Evolutionary conservation across 2,113 vertebrate species (phyloP).

Genomic region (Oreochromis aureus): DNA sequence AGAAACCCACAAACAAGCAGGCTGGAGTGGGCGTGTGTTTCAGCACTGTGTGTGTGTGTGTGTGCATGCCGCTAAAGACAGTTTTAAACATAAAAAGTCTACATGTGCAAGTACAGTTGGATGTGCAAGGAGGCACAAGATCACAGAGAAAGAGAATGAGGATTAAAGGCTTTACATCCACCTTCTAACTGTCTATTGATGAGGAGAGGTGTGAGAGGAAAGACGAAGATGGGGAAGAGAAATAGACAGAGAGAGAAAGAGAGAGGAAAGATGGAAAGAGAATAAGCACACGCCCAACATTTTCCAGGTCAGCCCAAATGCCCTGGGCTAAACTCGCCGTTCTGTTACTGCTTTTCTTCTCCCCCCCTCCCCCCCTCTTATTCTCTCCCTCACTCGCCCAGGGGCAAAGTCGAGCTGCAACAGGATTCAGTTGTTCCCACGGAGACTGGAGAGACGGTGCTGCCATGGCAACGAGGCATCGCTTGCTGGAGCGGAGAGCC

Average conservation of each 20-base stretch:
- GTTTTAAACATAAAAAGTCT: neutral
- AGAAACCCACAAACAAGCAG: constrained; percentile 40
- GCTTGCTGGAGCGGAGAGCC: constrained; percentile 55
- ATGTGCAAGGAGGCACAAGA: neutral
- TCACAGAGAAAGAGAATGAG: neutral
- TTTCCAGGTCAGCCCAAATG: constrained; percentile 67
- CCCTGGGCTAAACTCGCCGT: constrained; percentile 52
- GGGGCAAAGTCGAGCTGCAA: constrained; percentile 70
- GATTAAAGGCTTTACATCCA: neutral
- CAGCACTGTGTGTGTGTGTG: neutral
- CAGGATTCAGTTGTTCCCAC: constrained; percentile 75
- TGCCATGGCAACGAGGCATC: constrained; percentile 74
- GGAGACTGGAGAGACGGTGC: constrained; percentile 71
- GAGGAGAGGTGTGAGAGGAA: neutral
- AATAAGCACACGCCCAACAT: constrained; percentile 49
- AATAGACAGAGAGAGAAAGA: neutral
- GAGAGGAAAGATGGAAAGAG: neutral
- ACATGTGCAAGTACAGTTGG: neutral
- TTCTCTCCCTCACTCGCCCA: constrained; percentile 18
- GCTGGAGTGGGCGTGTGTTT: neutral
- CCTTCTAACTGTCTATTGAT: constrained; percentile 7
- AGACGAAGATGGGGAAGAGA: neutral
- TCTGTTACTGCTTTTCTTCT: constrained; percentile 57
- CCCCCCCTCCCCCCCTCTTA: neutral
- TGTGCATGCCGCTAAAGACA: neutral